A percentile compares a stretch with the other conserved stretches of the same genome.
These are phyloP conservation scores for Metridium senile DNA, from an alignment of 92 coral and sea anemone genomes.

Conservation along the genomic window DNA sequence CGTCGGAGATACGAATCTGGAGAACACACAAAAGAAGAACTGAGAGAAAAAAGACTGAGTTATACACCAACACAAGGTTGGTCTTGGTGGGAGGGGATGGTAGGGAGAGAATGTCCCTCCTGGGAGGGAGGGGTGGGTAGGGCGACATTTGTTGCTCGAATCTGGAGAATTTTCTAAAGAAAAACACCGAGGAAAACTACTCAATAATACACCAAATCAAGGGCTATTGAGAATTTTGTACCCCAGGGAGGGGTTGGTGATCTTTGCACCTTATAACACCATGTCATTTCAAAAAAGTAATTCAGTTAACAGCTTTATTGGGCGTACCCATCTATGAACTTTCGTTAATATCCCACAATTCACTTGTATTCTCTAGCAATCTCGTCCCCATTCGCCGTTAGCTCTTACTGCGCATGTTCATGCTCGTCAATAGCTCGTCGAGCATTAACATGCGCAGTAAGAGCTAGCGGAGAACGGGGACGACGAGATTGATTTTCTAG, in stretches of 20 bases:
- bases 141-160: not conserved
- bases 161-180: too few relatives aligned
- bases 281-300: not conserved
- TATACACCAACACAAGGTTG: slow-evolving; percentile 77
- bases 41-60: slow-evolving; percentile 76
- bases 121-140: not conserved
- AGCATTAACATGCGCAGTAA: too few relatives aligned
- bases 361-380: too few relatives aligned
- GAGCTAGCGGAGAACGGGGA: too few relatives aligned
- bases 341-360: slow-evolving; percentile 1
- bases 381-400: too few relatives aligned
- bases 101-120: not conserved
- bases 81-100: slow-evolving; percentile 32
- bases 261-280: not conserved
- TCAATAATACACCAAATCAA: too few relatives aligned
- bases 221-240: not conserved
- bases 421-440: too few relatives aligned
- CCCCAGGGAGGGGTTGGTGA: not conserved
- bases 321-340: not conserved
- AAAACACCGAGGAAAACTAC: too few relatives aligned
- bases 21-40: slow-evolving; percentile 38
- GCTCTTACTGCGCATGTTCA: too few relatives aligned
- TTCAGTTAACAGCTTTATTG: not conserved
- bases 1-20: slow-evolving; percentile 63
- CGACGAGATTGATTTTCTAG: too few relatives aligned